Conservation (phyloP, 2,113 vertebrate genomes). For the Melanocharis versteri region DNA sequence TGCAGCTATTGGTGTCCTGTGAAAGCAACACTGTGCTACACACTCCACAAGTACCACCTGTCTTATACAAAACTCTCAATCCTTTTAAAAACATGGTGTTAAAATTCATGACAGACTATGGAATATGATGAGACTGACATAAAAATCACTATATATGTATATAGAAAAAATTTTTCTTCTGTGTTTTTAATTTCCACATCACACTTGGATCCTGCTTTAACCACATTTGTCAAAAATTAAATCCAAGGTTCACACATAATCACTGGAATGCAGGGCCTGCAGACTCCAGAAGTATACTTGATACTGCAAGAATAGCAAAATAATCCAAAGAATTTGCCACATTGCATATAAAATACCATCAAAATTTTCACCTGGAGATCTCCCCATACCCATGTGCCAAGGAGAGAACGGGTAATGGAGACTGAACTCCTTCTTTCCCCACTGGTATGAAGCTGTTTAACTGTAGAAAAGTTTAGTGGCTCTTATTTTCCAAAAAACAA, state of each 20-base stretch:
- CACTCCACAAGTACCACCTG: neutral
- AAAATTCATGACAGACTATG: neutral
- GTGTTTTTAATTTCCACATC: neutral
- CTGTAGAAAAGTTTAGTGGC: neutral
- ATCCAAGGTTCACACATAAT: neutral
- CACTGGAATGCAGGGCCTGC: neutral
- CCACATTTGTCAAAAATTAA: neutral
- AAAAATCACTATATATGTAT: neutral
- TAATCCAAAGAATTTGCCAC: neutral
- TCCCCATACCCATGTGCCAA: neutral
- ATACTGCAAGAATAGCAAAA: neutral
- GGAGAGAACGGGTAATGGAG: neutral
- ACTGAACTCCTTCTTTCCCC: neutral
- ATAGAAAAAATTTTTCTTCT: neutral
- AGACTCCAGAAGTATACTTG: neutral
- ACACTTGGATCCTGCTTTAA: neutral
- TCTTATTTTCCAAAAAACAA: neutral
- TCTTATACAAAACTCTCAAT: neutral
- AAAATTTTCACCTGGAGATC: neutral
- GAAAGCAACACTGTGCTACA: neutral
- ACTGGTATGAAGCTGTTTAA: neutral
- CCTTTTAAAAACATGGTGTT: neutral
- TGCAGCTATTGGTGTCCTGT: neutral
- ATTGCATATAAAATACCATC: neutral
- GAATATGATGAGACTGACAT: neutral